Evolutionary conservation across 2,888 invertebrate genomes (phyloP).

Genomic region (Eristalinus sepulchralis): DNA sequence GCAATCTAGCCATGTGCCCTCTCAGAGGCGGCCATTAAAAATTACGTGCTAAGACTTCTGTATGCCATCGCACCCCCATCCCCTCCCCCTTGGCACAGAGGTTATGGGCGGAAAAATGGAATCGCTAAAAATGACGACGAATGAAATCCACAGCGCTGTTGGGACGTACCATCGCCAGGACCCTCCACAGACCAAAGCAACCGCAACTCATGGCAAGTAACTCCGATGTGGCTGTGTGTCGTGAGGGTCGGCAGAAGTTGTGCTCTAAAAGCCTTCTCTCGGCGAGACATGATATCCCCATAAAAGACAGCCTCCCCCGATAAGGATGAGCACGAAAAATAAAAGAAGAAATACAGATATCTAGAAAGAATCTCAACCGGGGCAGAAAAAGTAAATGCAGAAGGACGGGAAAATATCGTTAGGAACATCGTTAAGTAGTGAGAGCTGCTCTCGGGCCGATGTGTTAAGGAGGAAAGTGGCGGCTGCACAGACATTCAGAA

Average conservation of each 20-base stretch:
- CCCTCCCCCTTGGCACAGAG: not conserved
- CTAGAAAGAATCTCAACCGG: not conserved
- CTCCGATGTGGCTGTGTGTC: conserved; percentile 32
- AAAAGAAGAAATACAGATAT: not conserved
- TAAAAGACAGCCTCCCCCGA: conserved; percentile 41
- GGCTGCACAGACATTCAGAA: not conserved
- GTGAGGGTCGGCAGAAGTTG: conserved; percentile 18
- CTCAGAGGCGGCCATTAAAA: conserved; percentile 65
- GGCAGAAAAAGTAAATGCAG: not conserved
- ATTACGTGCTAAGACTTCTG: conserved; percentile 67
- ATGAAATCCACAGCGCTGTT: conserved; percentile 25
- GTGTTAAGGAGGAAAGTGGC: not conserved
- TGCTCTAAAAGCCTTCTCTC: not conserved
- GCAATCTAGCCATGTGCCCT: conserved; percentile 54
- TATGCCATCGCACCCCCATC: conserved; percentile 23
- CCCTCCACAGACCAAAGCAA: conserved; percentile 38
- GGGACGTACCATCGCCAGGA: conserved; percentile 35
- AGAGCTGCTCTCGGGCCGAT: not conserved
- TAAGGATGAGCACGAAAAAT: not conserved
- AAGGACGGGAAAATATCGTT: not conserved
- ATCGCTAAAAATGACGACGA: not conserved
- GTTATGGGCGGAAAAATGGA: not conserved
- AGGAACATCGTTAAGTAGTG: not conserved
- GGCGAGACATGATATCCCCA: conserved; percentile 41
- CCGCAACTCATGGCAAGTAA: conserved; percentile 37